Evolutionary conservation across 2,797 vertebrate genomes (phyloP).

Genomic region (Enteromius viviparus): DNA sequence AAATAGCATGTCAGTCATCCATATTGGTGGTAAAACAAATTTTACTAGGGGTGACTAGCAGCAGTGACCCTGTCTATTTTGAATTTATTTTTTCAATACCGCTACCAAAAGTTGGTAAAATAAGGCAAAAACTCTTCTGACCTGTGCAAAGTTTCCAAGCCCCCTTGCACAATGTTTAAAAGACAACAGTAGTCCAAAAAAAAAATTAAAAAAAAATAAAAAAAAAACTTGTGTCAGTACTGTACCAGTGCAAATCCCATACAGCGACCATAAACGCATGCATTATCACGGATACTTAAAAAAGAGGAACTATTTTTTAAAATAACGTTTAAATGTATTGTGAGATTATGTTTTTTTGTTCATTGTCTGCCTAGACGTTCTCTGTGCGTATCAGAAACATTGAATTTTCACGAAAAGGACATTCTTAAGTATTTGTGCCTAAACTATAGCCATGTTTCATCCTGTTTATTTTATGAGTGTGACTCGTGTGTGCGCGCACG

Average conservation of each 20-base stretch:
- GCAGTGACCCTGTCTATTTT: neutral
- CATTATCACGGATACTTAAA: constrained; percentile 84
- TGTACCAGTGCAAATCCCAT: constrained; percentile 74
- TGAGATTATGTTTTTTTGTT: constrained; percentile 84
- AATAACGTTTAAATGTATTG: constrained; percentile 85
- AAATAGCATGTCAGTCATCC: constrained; percentile 39
- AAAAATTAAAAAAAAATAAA: neutral
- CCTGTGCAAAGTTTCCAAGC: constrained; percentile 72
- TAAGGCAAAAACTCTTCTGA: constrained; percentile 24
- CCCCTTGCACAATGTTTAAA: constrained; percentile 61
- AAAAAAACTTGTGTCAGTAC: constrained; percentile 71
- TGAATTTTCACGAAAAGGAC: constrained; percentile 79
- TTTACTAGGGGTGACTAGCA: neutral
- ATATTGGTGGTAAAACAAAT: neutral
- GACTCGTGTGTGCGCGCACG: constrained; percentile 70
- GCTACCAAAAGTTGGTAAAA: neutral
- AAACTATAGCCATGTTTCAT: constrained; percentile 85
- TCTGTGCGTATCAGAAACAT: constrained; percentile 79
- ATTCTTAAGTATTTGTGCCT: constrained; percentile 90
- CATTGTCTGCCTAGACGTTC: constrained; percentile 80
- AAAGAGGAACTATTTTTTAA: constrained; percentile 74
- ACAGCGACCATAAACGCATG: constrained; percentile 83
- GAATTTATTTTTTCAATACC: neutral
- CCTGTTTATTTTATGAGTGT: constrained; percentile 66
- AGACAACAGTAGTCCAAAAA: constrained; percentile 65